phyloP scores from a whole-genome alignment of 2,113 vertebrate genomes.

The Agelaius tricolor region DNA sequence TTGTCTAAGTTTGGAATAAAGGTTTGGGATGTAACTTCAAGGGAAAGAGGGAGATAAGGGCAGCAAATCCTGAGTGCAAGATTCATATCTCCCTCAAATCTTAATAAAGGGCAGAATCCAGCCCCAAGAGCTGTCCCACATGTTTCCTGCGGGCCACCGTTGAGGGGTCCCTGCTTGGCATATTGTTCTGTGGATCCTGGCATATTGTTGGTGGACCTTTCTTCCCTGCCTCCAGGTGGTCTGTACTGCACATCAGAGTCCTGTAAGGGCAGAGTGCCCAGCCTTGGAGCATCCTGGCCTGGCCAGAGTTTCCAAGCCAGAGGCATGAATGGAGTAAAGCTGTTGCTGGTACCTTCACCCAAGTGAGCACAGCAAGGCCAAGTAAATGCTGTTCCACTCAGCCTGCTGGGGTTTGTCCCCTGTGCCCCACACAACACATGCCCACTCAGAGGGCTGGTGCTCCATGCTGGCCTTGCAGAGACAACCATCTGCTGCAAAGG shows the following conservation, averaged over 20 bases:
- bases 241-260: neutral
- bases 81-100: neutral
- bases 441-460: accelerated
- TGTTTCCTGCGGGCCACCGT: neutral
- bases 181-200: neutral
- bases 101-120: neutral
- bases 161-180: neutral
- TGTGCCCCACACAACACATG: neutral
- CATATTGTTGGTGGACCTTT: neutral
- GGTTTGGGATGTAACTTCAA: neutral
- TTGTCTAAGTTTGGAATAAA: neutral
- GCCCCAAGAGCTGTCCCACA: neutral
- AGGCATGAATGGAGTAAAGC: neutral
- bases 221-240: neutral
- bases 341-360: neutral
- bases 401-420: neutral
- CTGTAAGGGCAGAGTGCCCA: neutral
- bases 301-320: neutral
- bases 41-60: neutral
- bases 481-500: neutral
- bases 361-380: neutral
- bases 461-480: neutral
- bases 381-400: neutral
- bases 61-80: neutral
- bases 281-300: neutral